A percentile compares a stretch with the other conserved stretches of the same genome.
phyloP scores from a whole-genome alignment of 2,113 vertebrate species.

The Chauna torquata region DNA sequence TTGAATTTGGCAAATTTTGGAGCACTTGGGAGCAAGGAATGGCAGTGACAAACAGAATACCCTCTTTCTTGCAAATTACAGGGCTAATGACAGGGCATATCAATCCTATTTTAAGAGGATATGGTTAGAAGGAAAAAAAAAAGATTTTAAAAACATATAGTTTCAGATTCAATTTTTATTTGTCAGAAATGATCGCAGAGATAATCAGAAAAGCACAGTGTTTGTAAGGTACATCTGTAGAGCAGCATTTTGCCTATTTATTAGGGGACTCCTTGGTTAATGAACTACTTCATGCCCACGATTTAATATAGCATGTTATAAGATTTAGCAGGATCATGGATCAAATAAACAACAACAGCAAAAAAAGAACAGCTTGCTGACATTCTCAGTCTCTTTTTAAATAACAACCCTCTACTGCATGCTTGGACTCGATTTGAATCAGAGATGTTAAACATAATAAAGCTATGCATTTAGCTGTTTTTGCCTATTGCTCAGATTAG shows the following conservation, averaged over 20 bases:
- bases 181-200: not conserved
- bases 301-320: not conserved
- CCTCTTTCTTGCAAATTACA: not conserved
- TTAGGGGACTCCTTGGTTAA: not conserved
- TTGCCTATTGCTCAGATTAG: accelerated
- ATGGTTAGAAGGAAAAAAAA: not conserved
- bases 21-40: not conserved
- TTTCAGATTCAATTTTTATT: not conserved
- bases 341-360: not conserved
- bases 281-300: not conserved
- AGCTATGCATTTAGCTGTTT: accelerated
- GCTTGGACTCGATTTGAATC: not conserved
- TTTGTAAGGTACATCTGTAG: not conserved
- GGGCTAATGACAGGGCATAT: not conserved
- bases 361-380: not conserved
- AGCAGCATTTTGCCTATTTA: not conserved
- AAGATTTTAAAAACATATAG: not conserved
- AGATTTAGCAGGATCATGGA: not conserved
- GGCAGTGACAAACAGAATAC: not conserved
- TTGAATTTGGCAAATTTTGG: not conserved
- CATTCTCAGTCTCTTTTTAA: not conserved
- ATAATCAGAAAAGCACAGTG: not conserved
- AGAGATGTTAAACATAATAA: not conserved
- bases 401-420: not conserved
- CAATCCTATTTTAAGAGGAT: not conserved